Evolutionary conservation across 2,888 invertebrate species (phyloP), one percentile per base, ranked within the genome.

Genomic region (Lycaena phlaeas): DNA sequence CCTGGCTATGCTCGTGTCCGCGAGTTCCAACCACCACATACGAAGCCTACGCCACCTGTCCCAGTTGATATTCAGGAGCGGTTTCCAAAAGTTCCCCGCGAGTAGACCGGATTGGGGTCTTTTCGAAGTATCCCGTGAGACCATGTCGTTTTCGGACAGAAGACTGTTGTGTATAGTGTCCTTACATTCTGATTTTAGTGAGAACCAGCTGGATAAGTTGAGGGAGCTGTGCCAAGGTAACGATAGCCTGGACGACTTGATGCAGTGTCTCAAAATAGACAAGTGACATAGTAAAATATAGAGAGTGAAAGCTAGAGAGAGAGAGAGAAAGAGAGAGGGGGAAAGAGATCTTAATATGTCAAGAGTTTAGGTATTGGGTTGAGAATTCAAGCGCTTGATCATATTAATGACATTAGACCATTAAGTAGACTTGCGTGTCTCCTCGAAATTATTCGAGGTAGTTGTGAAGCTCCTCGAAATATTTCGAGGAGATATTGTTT

Each of bases 141-240:
- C 45, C 3, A 74, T 82, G 68, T 62, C 67, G 17, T 85, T 78
- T 44, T 52, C 59, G 0, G 81, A 85, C 56, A 63, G 69, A 2
- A 57, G 84, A 14, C 48, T 85, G 44, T 44, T 85, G 18, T 85
- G 85, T 48, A 56, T 81, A 1, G 74, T 72, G 0, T 70, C 75
- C 1, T 49, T 61, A 14, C 76, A 78, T 58, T 84, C 85, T 0
- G 59, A 61, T 18, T 85, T 76, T 31, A 70, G 57, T 2, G 54
- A 52, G 45, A 52, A 69, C 46, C 85, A 85, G 42, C 53, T 78
- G 45, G 69, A 67, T 11, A 64, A 75, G 41, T 55, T 85, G 42
- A 76, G 52, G 37, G 78, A 81, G 41, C 48, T 85, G 44, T 85
- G 84, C 49, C 60, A 56, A 4, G 56, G 49, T 10, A 65, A 68